Conservation (phyloP, 35 echinoderm and acorn worm genomes). For the Nesometra sesokonis region DNA sequence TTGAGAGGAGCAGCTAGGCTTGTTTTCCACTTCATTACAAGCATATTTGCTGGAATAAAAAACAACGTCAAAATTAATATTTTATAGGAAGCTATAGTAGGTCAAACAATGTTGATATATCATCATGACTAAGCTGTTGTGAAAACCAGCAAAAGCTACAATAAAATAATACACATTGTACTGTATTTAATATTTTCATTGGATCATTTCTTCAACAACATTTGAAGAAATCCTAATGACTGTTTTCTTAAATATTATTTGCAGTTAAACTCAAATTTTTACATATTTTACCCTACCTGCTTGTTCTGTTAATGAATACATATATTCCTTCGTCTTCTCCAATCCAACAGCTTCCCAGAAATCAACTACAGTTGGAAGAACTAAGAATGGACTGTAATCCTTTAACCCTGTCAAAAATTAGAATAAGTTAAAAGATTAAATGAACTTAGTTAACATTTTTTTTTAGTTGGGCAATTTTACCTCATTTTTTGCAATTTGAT, state of each 20-base stretch:
- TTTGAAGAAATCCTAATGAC: too few relatives aligned
- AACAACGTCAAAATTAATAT: background rate
- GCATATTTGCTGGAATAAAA: conserved; percentile 34
- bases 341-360: conserved; percentile 56
- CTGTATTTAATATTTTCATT: too few relatives aligned
- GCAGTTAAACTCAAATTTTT: too few relatives aligned
- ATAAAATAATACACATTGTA: too few relatives aligned
- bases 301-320: conserved; percentile 27
- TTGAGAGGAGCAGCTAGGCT: conserved; percentile 32
- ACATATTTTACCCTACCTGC: conserved; percentile 46
- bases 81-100: background rate
- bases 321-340: conserved; percentile 27
- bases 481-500: too few relatives aligned
- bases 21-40: conserved; percentile 29
- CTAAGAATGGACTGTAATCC: conserved; percentile 64
- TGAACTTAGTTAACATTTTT: too few relatives aligned
- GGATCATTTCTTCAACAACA: too few relatives aligned
- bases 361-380: conserved; percentile 48
- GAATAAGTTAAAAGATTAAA: background rate
- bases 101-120: background rate
- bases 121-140: too few relatives aligned
- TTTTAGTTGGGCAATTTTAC: too few relatives aligned
- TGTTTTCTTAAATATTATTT: too few relatives aligned
- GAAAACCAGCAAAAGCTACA: too few relatives aligned
- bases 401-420: conserved; percentile 33